Evolutionary conservation across 1,140 invertebrate species (phyloP).

Genomic region (Dendrolimus punctatus): DNA sequence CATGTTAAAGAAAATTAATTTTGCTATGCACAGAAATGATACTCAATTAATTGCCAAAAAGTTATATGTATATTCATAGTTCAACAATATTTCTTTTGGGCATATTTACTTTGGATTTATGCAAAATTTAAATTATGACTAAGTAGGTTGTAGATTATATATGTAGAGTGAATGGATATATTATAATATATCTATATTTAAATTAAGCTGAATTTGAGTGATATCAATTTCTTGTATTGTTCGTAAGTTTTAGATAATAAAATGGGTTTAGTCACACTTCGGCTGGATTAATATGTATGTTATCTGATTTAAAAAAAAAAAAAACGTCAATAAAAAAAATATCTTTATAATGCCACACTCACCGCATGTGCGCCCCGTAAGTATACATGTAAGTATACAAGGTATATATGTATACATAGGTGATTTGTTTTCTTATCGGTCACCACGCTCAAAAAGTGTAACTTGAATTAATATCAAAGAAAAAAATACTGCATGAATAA

Average conservation of each 20-base stretch:
- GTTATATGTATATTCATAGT: slow-evolving; percentile 72
- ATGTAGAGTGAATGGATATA: slow-evolving; percentile 70
- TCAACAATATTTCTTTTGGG: slow-evolving; percentile 72
- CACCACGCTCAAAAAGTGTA: no score
- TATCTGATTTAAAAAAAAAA: slow-evolving; percentile 71
- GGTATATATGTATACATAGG: no score
- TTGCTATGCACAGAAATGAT: slow-evolving; percentile 72
- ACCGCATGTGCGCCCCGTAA: no score
- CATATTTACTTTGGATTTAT: slow-evolving; percentile 72
- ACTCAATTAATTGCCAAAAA: slow-evolving; percentile 72
- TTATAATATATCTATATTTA: slow-evolving; percentile 69
- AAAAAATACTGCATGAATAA: no score
- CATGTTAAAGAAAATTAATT: slow-evolving; percentile 69
- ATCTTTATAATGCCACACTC: no score
- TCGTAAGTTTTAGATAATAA: slow-evolving; percentile 70
- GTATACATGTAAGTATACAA: no score
- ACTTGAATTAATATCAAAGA: no score
- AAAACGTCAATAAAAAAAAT: slow-evolving; percentile 53
- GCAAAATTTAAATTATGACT: slow-evolving; percentile 69
- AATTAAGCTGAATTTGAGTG: slow-evolving; percentile 69
- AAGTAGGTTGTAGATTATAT: slow-evolving; percentile 69
- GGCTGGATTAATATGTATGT: slow-evolving; percentile 72
- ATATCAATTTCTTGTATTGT: slow-evolving; percentile 72
- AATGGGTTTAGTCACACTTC: slow-evolving; percentile 71
- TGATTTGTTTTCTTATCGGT: no score